These are phyloP conservation scores for Acestrorhynchus altus DNA, from an alignment of 2,797 vertebrate species.

Conservation along the genomic window DNA sequence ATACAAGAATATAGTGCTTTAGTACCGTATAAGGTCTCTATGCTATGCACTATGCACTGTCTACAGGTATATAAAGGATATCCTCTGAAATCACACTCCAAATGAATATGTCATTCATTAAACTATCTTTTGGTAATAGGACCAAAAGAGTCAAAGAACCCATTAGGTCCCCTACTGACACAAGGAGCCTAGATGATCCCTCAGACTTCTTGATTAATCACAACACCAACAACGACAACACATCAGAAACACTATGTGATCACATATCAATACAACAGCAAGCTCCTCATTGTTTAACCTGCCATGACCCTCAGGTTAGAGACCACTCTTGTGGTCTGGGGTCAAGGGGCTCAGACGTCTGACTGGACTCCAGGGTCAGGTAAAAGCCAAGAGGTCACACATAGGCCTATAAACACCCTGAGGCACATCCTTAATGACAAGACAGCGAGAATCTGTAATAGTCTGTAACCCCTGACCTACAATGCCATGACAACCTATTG, in stretches of 20 bases:
- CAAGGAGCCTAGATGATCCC: too few relatives aligned
- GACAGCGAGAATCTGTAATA: slow-evolving; percentile 69
- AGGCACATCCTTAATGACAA: slow-evolving; percentile 60
- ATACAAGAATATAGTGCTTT: background rate
- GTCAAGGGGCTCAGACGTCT: slow-evolving; percentile 54
- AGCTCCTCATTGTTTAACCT: slow-evolving; percentile 25
- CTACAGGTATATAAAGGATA: too few relatives aligned
- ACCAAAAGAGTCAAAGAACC: too few relatives aligned
- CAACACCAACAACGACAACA: background rate
- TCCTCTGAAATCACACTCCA: too few relatives aligned
- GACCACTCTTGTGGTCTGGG: slow-evolving; percentile 26
- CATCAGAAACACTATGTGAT: background rate
- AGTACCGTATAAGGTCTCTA: too few relatives aligned
- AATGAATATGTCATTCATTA: too few relatives aligned
- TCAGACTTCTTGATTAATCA: too few relatives aligned
- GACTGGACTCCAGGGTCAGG: slow-evolving; percentile 60
- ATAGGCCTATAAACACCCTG: slow-evolving; percentile 66
- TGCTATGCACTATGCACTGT: too few relatives aligned
- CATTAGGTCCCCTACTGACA: too few relatives aligned
- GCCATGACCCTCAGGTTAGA: slow-evolving; percentile 30
- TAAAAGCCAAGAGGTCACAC: slow-evolving; percentile 66
- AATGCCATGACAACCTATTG: slow-evolving; percentile 59
- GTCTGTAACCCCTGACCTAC: slow-evolving; percentile 66
- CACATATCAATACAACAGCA: slow-evolving; percentile 16
- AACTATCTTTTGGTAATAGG: too few relatives aligned